phyloP scores from a whole-genome alignment of 2,888 invertebrate species.

The Eulithis testata region DNA sequence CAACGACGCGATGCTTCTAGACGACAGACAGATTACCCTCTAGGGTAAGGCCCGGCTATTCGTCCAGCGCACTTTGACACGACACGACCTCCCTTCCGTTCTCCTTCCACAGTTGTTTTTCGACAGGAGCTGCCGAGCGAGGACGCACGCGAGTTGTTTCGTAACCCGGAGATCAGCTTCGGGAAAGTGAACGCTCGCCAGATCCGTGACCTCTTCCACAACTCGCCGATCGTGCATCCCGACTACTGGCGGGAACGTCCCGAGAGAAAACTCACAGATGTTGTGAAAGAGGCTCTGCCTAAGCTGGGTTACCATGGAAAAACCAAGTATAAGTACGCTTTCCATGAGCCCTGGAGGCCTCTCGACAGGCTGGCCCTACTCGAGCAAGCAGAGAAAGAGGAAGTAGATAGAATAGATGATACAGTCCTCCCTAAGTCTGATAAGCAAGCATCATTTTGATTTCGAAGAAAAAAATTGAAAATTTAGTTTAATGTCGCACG shows the following conservation, averaged over 20 bases:
- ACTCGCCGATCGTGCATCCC: conserved; percentile 66
- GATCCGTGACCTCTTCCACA: conserved; percentile 62
- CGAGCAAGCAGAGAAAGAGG: conserved; percentile 67
- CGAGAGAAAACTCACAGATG: conserved; percentile 45
- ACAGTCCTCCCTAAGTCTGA: conserved; percentile 33
- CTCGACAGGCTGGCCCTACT: conserved; percentile 66
- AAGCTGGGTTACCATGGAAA: conserved; percentile 73
- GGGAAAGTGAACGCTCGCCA: conserved; percentile 27
- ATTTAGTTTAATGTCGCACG: conserved; percentile 49
- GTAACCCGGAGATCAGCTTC: conserved; percentile 43
- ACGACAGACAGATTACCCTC: conserved; percentile 27
- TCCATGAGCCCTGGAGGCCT: conserved; percentile 78
- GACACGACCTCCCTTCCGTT: conserved; percentile 42
- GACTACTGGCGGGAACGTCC: conserved; percentile 68
- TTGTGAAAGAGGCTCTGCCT: conserved; percentile 51
- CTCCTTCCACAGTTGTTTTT: conserved; percentile 57
- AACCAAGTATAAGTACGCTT: conserved; percentile 72
- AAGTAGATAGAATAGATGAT: conserved; percentile 44
- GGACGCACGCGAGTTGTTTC: conserved; percentile 54
- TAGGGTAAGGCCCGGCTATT: conserved; percentile 44
- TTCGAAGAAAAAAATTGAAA: conserved; percentile 42
- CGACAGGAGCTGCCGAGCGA: conserved; percentile 67
- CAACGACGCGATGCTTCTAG: conserved; percentile 53
- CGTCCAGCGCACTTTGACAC: conserved; percentile 75
- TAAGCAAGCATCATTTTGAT: conserved; percentile 53